These are phyloP conservation scores for Polypterus senegalus DNA, from an alignment of 2,113 vertebrate genomes.

Conservation along the genomic window DNA sequence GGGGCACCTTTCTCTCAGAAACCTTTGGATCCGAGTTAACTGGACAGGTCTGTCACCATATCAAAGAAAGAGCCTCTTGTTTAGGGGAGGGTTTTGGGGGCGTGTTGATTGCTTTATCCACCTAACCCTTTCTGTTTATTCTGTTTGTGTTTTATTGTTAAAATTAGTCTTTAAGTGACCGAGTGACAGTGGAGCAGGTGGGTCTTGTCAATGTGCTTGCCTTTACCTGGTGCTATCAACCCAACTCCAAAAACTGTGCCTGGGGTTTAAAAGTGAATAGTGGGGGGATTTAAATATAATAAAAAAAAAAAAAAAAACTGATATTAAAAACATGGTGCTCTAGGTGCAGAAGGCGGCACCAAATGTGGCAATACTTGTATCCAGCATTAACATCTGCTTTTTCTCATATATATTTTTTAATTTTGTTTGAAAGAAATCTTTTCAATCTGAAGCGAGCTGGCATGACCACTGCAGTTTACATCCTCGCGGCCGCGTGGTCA, in stretches of 20 bases:
- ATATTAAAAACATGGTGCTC: conserved; percentile 43
- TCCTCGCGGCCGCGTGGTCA: conserved; percentile 25
- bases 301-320: conserved; percentile 20
- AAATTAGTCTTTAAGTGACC: conserved; percentile 33
- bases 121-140: not conserved
- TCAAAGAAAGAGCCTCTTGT: too few relatives aligned
- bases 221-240: conserved; percentile 54
- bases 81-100: too few relatives aligned
- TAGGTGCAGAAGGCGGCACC: conserved; percentile 41
- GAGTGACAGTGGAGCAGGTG: conserved; percentile 44
- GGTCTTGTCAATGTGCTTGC: not conserved
- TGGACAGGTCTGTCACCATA: too few relatives aligned
- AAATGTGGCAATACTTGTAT: conserved; percentile 24
- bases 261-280: conserved; percentile 23
- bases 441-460: conserved; percentile 20
- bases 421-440: conserved; percentile 33
- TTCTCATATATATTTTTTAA: conserved; percentile 22
- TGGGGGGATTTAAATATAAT: conserved; percentile 39
- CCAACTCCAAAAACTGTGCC: conserved; percentile 46
- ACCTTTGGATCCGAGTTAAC: too few relatives aligned
- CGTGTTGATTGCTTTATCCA: too few relatives aligned
- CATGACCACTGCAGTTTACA: conserved; percentile 33
- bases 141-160: not conserved
- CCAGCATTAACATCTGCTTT: conserved; percentile 4
- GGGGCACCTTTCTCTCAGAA: too few relatives aligned